phyloP scores from a whole-genome alignment of 2,797 vertebrate species.

The Liasis olivaceus region DNA sequence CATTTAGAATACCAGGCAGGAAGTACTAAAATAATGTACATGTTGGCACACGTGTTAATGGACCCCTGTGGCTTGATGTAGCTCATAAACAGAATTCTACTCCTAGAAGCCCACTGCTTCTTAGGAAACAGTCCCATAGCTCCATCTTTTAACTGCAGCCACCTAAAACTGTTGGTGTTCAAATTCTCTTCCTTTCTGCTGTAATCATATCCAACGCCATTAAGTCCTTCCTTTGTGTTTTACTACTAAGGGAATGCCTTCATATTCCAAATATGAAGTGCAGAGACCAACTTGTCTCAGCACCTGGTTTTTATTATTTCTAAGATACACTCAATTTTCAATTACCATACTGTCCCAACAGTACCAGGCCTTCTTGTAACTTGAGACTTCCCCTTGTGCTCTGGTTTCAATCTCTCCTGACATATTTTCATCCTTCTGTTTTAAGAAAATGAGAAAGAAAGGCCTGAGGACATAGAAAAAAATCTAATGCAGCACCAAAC shows the following conservation, averaged over 20 bases:
- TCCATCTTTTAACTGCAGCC: not conserved
- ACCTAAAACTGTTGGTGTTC: not conserved
- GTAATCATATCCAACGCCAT: no score
- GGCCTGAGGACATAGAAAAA: not conserved
- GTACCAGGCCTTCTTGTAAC: not conserved
- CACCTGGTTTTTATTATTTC: not conserved
- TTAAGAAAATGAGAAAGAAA: no score
- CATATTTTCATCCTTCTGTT: not conserved
- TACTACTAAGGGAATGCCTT: not conserved
- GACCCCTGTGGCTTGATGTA: slow-evolving; percentile 23
- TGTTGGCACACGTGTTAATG: slow-evolving; percentile 3
- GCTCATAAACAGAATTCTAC: not conserved
- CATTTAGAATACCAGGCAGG: not conserved
- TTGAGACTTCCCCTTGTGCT: no score
- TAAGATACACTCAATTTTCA: not conserved
- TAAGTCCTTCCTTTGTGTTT: not conserved
- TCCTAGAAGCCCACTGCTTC: slow-evolving; percentile 13
- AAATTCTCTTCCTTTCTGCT: not conserved
- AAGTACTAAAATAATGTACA: rapidly evolving
- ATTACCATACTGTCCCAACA: not conserved
- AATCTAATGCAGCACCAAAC: no score
- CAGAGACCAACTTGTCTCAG: not conserved
- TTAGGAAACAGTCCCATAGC: not conserved
- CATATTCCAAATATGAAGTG: not conserved
- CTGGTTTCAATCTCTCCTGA: not conserved